phyloP scores from a whole-genome alignment of 2,113 vertebrate species.

The Nerophis ophidion region DNA sequence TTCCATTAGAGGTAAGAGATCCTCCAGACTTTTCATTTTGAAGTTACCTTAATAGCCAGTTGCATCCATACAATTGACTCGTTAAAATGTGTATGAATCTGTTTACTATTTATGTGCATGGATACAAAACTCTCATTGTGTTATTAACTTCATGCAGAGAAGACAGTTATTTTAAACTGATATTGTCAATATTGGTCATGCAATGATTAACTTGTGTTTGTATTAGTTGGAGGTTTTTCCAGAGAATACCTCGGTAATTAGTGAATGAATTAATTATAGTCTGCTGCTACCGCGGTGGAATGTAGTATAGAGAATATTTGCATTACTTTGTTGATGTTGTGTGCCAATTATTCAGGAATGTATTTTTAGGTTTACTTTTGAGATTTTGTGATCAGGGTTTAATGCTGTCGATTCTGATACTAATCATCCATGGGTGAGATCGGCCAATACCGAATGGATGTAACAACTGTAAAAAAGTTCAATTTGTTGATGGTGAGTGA shows the following conservation, averaged over 20 bases:
- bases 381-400: too few species aligned
- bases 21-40: too few species aligned
- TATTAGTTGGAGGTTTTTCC: conserved; percentile 16
- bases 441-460: too few species aligned
- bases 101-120: conserved; percentile 63
- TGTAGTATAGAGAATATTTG: background rate
- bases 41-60: background rate
- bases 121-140: conserved; percentile 44
- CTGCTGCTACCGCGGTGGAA: background rate
- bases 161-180: conserved; percentile 28
- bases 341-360: too few species aligned
- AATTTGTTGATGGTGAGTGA: too few species aligned
- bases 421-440: too few species aligned
- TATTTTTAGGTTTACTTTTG: too few species aligned
- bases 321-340: too few species aligned
- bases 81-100: conserved; percentile 37
- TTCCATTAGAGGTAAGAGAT: too few species aligned
- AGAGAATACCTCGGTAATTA: conserved; percentile 16
- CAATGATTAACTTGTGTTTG: conserved; percentile 4
- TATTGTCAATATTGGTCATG: conserved; percentile 13
- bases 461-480: too few species aligned
- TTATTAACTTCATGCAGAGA: conserved; percentile 42
- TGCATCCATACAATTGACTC: conserved; percentile 1
- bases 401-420: too few species aligned
- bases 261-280: background rate